Evolutionary conservation across 2,888 invertebrate genomes (phyloP), one percentile per base, ranked within the genome.

Genomic region (Zaprionus lineosus): DNA sequence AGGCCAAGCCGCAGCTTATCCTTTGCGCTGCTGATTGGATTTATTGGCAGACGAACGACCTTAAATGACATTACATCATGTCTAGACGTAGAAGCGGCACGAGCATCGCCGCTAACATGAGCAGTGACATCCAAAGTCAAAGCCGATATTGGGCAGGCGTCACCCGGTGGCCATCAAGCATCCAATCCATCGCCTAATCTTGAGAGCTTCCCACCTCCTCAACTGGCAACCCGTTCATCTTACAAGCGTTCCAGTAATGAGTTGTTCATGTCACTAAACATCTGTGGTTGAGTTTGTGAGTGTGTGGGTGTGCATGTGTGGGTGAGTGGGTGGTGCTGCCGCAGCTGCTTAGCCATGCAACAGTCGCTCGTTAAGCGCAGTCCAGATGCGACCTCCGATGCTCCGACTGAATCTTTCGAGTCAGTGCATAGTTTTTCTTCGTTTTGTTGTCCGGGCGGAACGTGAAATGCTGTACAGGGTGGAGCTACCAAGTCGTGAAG

Each of bases 41-140:
- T 78, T 84, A 63, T 77, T 74, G 84, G 56, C 74, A 78, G 78
- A 53, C 64, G 81, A 73, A 65, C 56, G 65, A 61, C 59, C 64
- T 31, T 48, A 82, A 81, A 78, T 77, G 68, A 77, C 82, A 78
- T 84, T 84, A 84, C 47, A 51, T 82, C 58, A 59, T 52, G 84
- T 78, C 78, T 78, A 78, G 83, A 76, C 73, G 19, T 7, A 36
- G 59, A 39, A 39, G 28, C 28, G 8, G 9, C 28, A 28, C 26
- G 18, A n/a, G n/a, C n/a, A n/a, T n/a, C n/a, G n/a, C n/a, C n/a
- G n/a, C n/a, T n/a, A n/a, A n/a, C n/a, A n/a, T n/a, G n/a, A n/a
- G n/a, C n/a, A n/a, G n/a, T n/a, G n/a, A n/a, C n/a, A n/a, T n/a
- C n/a, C n/a, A n/a, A n/a, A n/a, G n/a, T n/a, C n/a, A n/a, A n/a